Evolutionary conservation across 2,797 vertebrate genomes (phyloP), one percentile per base, ranked within the genome.

Genomic region (Phataginus tricuspis): DNA sequence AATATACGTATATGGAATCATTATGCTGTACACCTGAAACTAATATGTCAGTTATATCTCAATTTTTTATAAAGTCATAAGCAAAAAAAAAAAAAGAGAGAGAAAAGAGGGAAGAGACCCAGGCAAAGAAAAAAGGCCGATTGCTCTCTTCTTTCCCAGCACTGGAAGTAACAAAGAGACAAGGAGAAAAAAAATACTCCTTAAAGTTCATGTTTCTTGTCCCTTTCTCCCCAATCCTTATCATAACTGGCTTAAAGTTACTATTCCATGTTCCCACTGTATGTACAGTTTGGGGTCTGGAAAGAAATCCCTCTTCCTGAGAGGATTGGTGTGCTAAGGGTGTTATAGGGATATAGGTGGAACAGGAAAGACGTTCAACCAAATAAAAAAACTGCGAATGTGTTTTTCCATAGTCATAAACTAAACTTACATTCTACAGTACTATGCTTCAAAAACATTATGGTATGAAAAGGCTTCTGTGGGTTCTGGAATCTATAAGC

Each of bases 361-460:
- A 90, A 90, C 0, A 15, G 42, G 18, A 91, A 93, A 90, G 2
- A 39, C 31, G 1, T 82, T 42, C 72, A 39, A 87, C 23, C 39
- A 90, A 82, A 90, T 69, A 85, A 42, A 92, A 77, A 57, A 78
- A 71, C 53, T 86, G 57, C 34, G 42, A 85, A 66, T 71, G 27
- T 80, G n/a, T 86, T 82, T 72, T 64, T 61, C 64, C 16, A 59
- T 1, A 59, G 61, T 69, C 66, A 59, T 84, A 77, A 90, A 72
- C 27, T 80, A 53, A 71, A 75, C 27, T 72, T 90, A 95, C 14
- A 90, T 37, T 25, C 37, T 39, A 83, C 1, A 96, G 51, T 23
- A 51, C 68, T 45, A 42, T 53, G 68, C 21, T 95, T 91, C 57
- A 89, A 92, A 94, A 94, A 86, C 19, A 74, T 42, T 39, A 37